These are phyloP conservation scores for Ochropacha duplaris DNA, from an alignment of 2,888 invertebrate species.

Conservation along the genomic window DNA sequence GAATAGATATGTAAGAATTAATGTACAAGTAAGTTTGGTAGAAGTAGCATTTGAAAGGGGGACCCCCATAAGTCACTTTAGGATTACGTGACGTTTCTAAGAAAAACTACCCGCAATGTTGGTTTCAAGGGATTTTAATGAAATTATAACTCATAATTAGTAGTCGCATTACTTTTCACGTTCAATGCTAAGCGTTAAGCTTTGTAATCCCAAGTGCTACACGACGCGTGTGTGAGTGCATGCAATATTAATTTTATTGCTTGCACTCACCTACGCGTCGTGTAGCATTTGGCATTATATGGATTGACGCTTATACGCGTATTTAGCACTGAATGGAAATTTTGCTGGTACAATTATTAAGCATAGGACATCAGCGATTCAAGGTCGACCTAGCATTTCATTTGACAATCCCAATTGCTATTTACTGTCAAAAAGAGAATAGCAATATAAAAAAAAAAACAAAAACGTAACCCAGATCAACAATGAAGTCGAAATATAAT, in stretches of 20 bases:
- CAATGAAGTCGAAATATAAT: slow-evolving; percentile 8
- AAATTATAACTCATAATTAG: too few species aligned
- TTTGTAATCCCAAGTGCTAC: too few species aligned
- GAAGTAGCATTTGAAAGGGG: not conserved
- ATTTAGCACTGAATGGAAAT: too few species aligned
- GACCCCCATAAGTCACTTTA: not conserved
- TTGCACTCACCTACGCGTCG: too few species aligned
- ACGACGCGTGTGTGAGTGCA: too few species aligned
- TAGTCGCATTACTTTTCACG: too few species aligned
- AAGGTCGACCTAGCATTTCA: not conserved
- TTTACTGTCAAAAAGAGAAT: not conserved
- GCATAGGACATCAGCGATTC: not conserved
- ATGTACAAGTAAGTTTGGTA: not conserved
- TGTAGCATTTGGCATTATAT: too few species aligned
- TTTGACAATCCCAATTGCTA: not conserved
- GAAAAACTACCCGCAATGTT: not conserved
- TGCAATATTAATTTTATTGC: too few species aligned
- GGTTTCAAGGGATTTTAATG: not conserved
- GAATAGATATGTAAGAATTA: not conserved
- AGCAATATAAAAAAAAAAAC: not conserved
- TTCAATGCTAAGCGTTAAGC: too few species aligned
- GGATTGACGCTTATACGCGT: too few species aligned
- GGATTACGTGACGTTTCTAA: too few species aligned
- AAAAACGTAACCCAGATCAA: not conserved
- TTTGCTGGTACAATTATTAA: not conserved